A percentile compares a stretch with the other conserved stretches of the same genome.
Evolutionary conservation across 2,888 invertebrate genomes (phyloP).

Genomic region (Aphodius granarius): DNA sequence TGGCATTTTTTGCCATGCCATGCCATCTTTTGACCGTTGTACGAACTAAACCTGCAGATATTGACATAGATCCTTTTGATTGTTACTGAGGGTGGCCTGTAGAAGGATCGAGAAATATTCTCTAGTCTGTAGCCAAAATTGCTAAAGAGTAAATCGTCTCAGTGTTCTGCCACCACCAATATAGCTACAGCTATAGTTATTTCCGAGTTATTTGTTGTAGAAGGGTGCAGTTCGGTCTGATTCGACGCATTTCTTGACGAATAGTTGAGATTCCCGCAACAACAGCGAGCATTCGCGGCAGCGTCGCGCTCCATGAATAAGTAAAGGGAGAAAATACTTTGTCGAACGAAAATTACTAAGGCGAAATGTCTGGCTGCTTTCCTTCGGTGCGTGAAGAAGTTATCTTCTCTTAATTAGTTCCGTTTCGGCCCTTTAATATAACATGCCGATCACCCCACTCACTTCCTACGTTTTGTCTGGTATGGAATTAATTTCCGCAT

Average conservation of each 20-base stretch:
- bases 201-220: background rate
- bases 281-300: no score
- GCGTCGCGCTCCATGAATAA: background rate
- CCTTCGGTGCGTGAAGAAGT: background rate
- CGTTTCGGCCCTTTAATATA: background rate
- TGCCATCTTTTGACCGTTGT: no score
- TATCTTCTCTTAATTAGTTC: background rate
- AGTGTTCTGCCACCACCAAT: background rate
- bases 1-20: no score
- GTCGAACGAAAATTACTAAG: background rate
- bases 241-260: background rate
- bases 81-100: no score
- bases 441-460: background rate
- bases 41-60: no score
- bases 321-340: background rate
- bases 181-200: background rate
- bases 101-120: no score
- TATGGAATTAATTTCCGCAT: background rate
- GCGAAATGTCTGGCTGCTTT: background rate
- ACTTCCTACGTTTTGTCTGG: background rate
- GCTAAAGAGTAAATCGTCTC: no score
- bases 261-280: background rate
- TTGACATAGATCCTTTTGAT: no score
- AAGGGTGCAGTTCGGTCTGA: background rate
- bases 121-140: no score